Conservation (phyloP, 2,888 invertebrate species). For the Drosophila longiperda region DNA sequence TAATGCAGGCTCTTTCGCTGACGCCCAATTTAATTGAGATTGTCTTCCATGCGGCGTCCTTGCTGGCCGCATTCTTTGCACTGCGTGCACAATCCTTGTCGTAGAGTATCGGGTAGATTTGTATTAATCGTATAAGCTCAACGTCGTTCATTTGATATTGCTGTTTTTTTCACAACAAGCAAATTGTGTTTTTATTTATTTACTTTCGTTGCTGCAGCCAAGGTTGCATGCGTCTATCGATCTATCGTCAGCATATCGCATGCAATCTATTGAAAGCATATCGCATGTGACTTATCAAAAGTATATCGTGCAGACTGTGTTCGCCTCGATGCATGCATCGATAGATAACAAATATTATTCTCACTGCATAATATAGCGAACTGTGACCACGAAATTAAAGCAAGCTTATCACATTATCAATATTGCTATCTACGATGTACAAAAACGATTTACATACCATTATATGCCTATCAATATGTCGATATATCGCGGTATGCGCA, state of each 20-base stretch:
- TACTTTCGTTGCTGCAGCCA: slow-evolving; percentile 15
- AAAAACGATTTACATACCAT: background rate
- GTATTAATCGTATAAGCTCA: slow-evolving; percentile 71
- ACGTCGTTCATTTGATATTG: slow-evolving; percentile 64
- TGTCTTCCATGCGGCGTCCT: slow-evolving; percentile 79
- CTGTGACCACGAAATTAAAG: background rate
- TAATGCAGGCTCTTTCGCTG: slow-evolving; percentile 82
- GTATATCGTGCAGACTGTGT: background rate
- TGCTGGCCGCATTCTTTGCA: slow-evolving; percentile 66
- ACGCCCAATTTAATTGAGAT: slow-evolving; percentile 71
- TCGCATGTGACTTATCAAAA: background rate
- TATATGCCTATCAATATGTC: background rate
- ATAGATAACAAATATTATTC: background rate
- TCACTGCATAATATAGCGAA: background rate
- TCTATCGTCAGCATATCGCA: slow-evolving; percentile 1
- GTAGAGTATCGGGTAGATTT: slow-evolving; percentile 78
- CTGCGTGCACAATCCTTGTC: slow-evolving; percentile 77
- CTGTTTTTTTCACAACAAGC: slow-evolving; percentile 23
- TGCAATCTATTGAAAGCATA: background rate
- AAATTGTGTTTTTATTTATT: slow-evolving; percentile 34
- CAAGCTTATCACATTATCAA: background rate
- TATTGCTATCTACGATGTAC: background rate
- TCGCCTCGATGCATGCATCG: background rate
- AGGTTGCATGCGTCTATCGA: slow-evolving; percentile 17
- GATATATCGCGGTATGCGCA: background rate